phyloP scores from a whole-genome alignment of 1,140 invertebrate species.

The Pachyrhynchus sulphureomaculatus region DNA sequence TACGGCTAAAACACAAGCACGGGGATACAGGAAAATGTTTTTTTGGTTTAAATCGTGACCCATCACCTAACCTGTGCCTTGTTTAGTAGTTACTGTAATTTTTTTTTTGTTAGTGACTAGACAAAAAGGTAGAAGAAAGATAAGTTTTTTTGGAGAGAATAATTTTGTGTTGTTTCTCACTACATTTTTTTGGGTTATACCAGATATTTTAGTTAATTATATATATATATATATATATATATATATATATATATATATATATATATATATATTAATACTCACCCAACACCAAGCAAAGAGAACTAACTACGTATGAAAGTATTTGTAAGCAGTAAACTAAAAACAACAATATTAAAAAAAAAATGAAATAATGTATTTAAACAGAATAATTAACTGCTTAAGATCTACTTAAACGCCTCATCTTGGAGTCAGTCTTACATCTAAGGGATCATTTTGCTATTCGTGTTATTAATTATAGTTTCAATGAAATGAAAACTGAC shows the following conservation, averaged over 20 bases:
- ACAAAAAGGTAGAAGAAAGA: not conserved
- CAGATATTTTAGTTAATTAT: not conserved
- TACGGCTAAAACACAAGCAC: constrained; percentile 16
- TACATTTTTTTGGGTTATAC: not conserved
- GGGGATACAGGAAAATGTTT: not conserved
- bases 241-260: not conserved
- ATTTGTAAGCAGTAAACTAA: not conserved
- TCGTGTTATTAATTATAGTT: too few species aligned
- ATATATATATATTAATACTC: not conserved
- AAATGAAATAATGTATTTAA: too few species aligned
- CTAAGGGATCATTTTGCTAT: too few species aligned
- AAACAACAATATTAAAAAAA: too few species aligned
- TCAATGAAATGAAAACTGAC: too few species aligned
- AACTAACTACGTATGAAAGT: not conserved
- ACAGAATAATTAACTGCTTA: too few species aligned
- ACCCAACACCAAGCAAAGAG: not conserved
- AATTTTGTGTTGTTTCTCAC: not conserved
- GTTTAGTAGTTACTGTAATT: not conserved
- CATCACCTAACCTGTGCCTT: constrained; percentile 21
- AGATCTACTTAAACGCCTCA: too few species aligned
- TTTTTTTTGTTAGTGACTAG: not conserved
- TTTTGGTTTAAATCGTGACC: not conserved
- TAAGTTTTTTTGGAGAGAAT: not conserved
- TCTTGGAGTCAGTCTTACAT: too few species aligned
- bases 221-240: not conserved